These are phyloP conservation scores for Idaea aversata DNA, from an alignment of 2,888 invertebrate genomes.

Conservation along the genomic window DNA sequence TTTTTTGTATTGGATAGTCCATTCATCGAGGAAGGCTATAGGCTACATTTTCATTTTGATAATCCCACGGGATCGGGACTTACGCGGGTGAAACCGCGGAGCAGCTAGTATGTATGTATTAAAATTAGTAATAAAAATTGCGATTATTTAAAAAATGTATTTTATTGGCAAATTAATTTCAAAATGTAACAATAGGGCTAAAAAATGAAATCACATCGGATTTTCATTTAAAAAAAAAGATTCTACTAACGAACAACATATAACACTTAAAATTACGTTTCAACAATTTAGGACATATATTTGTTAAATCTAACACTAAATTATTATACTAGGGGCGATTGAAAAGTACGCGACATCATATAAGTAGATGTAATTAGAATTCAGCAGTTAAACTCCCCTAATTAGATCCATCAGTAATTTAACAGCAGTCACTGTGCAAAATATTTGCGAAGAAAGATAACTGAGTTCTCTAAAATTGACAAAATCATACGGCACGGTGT, in stretches of 20 bases:
- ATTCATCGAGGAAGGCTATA: no score
- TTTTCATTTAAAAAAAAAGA: constrained; percentile 7
- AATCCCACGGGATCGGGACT: no score
- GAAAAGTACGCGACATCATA: neutral
- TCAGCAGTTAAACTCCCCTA: neutral
- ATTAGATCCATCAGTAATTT: no score
- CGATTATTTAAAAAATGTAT: neutral
- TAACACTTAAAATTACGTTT: constrained; percentile 10
- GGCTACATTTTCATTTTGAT: no score
- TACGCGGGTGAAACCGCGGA: no score
- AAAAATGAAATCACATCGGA: constrained; percentile 12
- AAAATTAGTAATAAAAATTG: neutral
- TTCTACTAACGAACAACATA: constrained; percentile 12
- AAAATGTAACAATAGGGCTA: constrained; percentile 5
- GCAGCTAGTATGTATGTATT: no score
- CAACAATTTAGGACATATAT: constrained; percentile 10
- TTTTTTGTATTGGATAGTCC: no score
- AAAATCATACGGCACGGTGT: no score
- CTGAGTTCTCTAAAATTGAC: no score
- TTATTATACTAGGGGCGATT: neutral
- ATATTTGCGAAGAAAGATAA: no score
- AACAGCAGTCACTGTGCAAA: no score
- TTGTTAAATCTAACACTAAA: neutral
- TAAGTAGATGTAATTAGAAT: neutral
- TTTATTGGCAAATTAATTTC: neutral